These are phyloP conservation scores for Oncorhynchus kisutch DNA, from an alignment of 2,113 vertebrate genomes.

Conservation along the genomic window DNA sequence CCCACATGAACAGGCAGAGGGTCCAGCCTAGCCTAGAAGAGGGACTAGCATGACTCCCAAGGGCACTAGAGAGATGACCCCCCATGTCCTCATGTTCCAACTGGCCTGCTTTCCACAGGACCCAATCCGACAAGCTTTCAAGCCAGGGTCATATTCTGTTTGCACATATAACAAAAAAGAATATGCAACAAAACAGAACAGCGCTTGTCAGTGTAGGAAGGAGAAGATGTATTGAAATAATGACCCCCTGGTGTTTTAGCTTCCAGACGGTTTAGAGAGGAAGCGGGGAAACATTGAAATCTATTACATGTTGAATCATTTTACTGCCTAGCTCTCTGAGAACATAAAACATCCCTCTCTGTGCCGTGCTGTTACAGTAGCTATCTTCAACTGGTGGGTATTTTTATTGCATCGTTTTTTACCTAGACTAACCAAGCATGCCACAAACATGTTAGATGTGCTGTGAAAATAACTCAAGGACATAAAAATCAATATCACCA, in stretches of 20 bases:
- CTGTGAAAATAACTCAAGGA: not conserved
- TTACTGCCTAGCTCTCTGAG: slow-evolving; percentile 3
- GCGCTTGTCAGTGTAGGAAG: not conserved
- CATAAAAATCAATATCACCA: slow-evolving; percentile 3
- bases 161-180: not conserved
- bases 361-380: not conserved
- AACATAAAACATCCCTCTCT: slow-evolving; percentile 7
- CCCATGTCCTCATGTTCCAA: not conserved
- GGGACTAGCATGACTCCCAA: not conserved
- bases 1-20: not conserved
- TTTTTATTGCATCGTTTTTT: not conserved
- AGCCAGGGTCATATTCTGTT: not conserved
- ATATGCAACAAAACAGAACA: not conserved
- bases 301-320: slow-evolving; percentile 10
- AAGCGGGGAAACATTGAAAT: slow-evolving; percentile 8
- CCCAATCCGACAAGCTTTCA: slow-evolving; percentile 2
- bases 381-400: not conserved
- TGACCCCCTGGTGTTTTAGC: slow-evolving; percentile 18
- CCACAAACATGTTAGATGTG: slow-evolving; percentile 2
- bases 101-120: not conserved
- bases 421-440: not conserved
- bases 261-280: not conserved
- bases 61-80: not conserved
- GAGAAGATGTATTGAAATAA: slow-evolving; percentile 2
- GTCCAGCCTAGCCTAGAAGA: not conserved